Conservation (phyloP, 2,113 vertebrate genomes). For the Ptilorrhoa leucosticta region DNA sequence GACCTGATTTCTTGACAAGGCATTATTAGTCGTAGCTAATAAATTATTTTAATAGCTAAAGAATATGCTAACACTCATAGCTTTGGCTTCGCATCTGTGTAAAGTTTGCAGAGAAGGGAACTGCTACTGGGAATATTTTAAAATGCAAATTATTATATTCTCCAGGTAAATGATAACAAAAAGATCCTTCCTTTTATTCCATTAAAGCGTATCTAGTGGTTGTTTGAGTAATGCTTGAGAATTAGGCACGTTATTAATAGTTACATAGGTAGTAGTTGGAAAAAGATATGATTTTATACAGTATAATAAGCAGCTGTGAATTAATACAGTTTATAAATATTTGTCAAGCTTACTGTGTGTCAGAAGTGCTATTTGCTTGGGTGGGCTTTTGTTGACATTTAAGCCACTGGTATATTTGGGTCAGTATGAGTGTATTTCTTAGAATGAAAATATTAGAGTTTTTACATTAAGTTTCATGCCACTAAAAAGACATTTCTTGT, state of each 20-base stretch:
- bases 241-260: not conserved
- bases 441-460: constrained; percentile 3
- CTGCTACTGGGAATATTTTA: not conserved
- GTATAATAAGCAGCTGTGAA: not conserved
- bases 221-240: not conserved
- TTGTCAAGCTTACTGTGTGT: not conserved
- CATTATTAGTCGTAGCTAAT: not conserved
- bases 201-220: not conserved
- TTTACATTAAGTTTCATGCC: not conserved
- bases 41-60: not conserved
- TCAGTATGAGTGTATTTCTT: not conserved
- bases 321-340: not conserved
- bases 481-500: not conserved
- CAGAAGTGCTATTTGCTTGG: not conserved
- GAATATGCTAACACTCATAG: not conserved
- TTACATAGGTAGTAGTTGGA: not conserved
- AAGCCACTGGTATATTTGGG: not conserved
- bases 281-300: not conserved
- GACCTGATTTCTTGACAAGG: not conserved
- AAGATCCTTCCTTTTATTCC: not conserved
- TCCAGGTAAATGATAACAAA: not conserved
- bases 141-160: not conserved
- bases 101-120: not conserved
- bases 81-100: not conserved
- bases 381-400: not conserved